Evolutionary conservation across 2,797 vertebrate species (phyloP).

Genomic region (Hoplostethus atlanticus): DNA sequence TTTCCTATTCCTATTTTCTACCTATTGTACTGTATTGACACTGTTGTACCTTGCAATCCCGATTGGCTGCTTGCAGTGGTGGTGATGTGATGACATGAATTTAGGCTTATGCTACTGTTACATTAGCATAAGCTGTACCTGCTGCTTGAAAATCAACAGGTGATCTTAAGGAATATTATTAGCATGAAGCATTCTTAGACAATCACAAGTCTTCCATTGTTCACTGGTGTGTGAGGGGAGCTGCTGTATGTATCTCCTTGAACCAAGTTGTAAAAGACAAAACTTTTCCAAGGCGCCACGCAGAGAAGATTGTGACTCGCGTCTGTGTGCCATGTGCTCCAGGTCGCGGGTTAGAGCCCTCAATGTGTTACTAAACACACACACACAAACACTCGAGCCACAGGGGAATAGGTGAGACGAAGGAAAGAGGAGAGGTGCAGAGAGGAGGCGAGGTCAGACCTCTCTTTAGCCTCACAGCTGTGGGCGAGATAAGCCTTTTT

Average conservation of each 20-base stretch:
- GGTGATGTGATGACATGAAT: too few species aligned
- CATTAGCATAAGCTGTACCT: neutral
- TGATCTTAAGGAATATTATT: neutral
- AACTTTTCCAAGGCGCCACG: conserved; percentile 74
- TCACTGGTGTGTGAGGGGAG: conserved; percentile 8
- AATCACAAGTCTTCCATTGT: conserved; percentile 10
- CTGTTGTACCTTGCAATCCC: too few species aligned
- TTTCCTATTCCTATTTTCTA: too few species aligned
- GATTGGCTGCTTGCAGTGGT: too few species aligned
- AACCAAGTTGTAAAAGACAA: conserved; percentile 81
- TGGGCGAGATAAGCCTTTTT: conserved; percentile 79
- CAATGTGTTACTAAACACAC: conserved; percentile 48
- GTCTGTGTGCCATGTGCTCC: conserved; percentile 65
- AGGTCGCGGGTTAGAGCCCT: conserved; percentile 77
- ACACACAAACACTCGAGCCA: conserved; percentile 47
- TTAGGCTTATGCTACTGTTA: too few species aligned
- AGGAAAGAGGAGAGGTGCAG: conserved; percentile 49
- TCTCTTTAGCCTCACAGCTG: conserved; percentile 87
- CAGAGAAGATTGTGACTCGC: conserved; percentile 81
- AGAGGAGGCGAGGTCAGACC: conserved; percentile 81
- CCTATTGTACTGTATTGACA: too few species aligned
- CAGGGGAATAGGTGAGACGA: conserved; percentile 64
- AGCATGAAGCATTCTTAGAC: neutral
- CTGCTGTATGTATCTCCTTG: conserved; percentile 72
- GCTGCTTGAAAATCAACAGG: conserved; percentile 2